These are phyloP conservation scores for Colletes gigas DNA, from an alignment of 1,140 invertebrate genomes.

Conservation along the genomic window DNA sequence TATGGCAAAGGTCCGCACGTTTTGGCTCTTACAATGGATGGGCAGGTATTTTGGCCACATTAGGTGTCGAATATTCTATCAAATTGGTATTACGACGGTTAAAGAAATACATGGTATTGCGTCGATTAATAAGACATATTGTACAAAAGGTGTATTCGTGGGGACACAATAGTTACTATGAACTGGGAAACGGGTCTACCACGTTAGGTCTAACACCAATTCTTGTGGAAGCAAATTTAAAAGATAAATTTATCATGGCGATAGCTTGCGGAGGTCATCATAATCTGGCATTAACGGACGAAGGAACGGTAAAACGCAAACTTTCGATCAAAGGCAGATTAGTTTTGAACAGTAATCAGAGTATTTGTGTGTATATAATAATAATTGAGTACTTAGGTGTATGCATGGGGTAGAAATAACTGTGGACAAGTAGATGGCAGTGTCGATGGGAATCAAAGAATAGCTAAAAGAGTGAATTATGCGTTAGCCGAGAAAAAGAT, in stretches of 20 bases:
- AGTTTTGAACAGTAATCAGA: neutral
- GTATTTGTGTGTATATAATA: neutral
- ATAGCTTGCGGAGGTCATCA: constrained; percentile 86
- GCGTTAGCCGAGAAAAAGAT: neutral
- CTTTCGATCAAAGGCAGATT: neutral
- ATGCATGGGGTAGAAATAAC: constrained; percentile 87
- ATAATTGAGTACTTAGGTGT: constrained; percentile 83
- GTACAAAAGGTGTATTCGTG: constrained; percentile 82
- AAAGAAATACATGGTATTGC: neutral
- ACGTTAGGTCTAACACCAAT: constrained; percentile 82
- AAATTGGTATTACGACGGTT: neutral
- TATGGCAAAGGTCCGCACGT: constrained; percentile 87
- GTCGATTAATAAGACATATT: neutral
- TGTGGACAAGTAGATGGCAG: constrained; percentile 86
- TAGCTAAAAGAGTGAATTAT: neutral
- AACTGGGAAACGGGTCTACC: constrained; percentile 84
- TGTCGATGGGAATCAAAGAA: constrained; percentile 7
- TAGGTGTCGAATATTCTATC: neutral
- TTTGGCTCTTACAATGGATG: constrained; percentile 83
- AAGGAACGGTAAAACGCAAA: constrained; percentile 82
- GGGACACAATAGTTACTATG: constrained; percentile 86
- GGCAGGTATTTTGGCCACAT: constrained; percentile 78
- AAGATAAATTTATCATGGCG: constrained; percentile 81
- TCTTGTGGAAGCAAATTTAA: constrained; percentile 78
- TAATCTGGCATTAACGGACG: constrained; percentile 83